These are phyloP conservation scores for Calliopsis andreniformis DNA, from an alignment of 1,140 invertebrate species.

Conservation along the genomic window DNA sequence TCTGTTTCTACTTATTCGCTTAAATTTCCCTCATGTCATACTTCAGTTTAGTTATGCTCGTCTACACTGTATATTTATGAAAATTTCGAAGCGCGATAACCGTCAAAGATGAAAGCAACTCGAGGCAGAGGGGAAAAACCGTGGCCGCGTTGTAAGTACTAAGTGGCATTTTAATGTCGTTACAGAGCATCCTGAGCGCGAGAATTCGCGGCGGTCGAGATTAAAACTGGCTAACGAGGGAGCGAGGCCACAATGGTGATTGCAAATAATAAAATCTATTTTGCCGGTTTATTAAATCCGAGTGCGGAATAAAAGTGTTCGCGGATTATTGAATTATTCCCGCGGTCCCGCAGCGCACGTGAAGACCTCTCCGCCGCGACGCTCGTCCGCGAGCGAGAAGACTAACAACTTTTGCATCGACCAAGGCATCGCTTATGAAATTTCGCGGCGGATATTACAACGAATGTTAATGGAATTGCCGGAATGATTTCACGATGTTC, in stretches of 20 bases:
- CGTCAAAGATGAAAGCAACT: conserved; percentile 42
- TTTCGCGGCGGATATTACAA: conserved; percentile 33
- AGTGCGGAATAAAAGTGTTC: conserved; percentile 70
- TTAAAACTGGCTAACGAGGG: conserved; percentile 51
- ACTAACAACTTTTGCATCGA: conserved; percentile 60
- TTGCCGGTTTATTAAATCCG: conserved; percentile 72
- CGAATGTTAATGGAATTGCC: conserved; percentile 49
- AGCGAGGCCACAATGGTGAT: conserved; percentile 56
- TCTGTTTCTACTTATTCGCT: no score
- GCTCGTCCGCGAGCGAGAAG: conserved; percentile 10
- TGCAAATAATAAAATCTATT: conserved; percentile 75
- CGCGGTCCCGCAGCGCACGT: conserved; percentile 34
- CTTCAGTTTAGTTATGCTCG: no score
- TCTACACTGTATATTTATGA: no score
- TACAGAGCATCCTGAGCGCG: conserved; percentile 43
- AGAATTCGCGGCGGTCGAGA: conserved; percentile 43
- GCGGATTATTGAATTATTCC: conserved; percentile 72
- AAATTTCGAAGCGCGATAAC: conserved; percentile 42
- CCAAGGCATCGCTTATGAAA: conserved; percentile 52
- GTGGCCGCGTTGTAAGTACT: conserved; percentile 36
- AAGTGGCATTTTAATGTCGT: conserved; percentile 42
- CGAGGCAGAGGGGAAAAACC: conserved; percentile 35
- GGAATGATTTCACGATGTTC: conserved; percentile 13
- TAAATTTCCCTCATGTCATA: no score
- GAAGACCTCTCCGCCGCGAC: conserved; percentile 32